These are phyloP conservation scores for Berghia stephanieae DNA, from an alignment of 1,140 invertebrate genomes.

Conservation along the genomic window DNA sequence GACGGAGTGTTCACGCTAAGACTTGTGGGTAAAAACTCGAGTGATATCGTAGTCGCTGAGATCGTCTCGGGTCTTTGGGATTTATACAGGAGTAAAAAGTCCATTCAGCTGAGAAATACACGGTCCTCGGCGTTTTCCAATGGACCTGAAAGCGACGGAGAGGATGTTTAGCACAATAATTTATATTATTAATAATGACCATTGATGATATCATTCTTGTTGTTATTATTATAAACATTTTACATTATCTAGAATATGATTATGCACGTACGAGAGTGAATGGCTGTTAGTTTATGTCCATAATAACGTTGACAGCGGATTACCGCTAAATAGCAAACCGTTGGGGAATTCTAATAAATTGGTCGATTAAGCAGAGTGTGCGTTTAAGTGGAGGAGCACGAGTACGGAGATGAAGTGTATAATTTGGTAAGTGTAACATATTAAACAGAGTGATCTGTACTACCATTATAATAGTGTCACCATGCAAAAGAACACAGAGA, in stretches of 20 bases:
- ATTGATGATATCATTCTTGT: neutral
- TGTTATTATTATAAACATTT: neutral
- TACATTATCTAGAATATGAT: neutral
- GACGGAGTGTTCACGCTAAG: slow-evolving; percentile 64
- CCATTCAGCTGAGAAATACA: slow-evolving; percentile 58
- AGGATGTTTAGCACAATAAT: slow-evolving; percentile 49
- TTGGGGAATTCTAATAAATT: no score
- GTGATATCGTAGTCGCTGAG: slow-evolving; percentile 64
- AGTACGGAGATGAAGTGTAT: no score
- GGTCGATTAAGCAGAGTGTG: no score
- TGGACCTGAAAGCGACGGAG: slow-evolving; percentile 56
- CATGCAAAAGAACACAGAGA: no score
- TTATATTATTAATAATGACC: neutral
- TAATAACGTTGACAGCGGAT: no score
- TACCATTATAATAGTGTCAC: no score
- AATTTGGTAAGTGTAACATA: no score
- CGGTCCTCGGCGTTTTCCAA: slow-evolving; percentile 32
- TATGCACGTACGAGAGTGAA: no score
- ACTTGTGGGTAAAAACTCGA: slow-evolving; percentile 65
- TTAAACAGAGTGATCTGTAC: no score
- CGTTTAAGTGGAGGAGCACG: no score
- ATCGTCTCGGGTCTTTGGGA: slow-evolving; percentile 64
- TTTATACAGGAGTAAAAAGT: slow-evolving; percentile 60
- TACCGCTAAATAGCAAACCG: no score
- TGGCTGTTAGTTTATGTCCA: no score